Conservation (phyloP, 1,140 invertebrate genomes). For the Ips typographus region DNA sequence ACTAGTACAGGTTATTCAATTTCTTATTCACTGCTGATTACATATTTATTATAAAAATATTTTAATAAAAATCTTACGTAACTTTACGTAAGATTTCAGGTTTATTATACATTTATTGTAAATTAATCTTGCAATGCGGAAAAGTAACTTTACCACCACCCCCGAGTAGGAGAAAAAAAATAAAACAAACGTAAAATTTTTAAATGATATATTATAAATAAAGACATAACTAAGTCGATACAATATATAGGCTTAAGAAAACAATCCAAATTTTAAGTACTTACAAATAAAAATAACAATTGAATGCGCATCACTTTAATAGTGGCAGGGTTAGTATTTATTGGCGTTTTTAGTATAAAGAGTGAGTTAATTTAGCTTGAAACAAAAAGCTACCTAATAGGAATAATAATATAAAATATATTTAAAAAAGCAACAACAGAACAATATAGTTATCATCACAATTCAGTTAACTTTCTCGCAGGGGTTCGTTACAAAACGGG, state of each 20-base stretch:
- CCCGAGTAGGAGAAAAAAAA: background rate
- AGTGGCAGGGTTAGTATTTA: constrained; percentile 20
- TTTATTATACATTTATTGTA: too few species aligned
- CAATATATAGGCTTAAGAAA: constrained; percentile 15
- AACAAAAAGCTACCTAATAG: constrained; percentile 24
- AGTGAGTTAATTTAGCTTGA: constrained; percentile 19
- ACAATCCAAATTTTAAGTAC: constrained; percentile 33
- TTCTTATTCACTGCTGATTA: too few species aligned
- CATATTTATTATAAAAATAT: too few species aligned
- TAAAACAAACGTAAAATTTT: constrained; percentile 12
- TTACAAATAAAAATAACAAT: constrained; percentile 26
- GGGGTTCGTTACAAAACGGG: too few species aligned
- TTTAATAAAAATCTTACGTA: too few species aligned
- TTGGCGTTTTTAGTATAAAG: constrained; percentile 13
- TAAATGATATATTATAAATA: constrained; percentile 33
- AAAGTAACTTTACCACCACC: too few species aligned
- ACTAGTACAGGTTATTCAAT: too few species aligned
- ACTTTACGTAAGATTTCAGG: too few species aligned
- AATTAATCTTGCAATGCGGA: too few species aligned
- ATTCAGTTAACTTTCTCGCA: too few species aligned
- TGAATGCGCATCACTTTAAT: too few species aligned
- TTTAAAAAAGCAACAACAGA: constrained; percentile 30
- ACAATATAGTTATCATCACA: background rate
- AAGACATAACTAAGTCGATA: constrained; percentile 31
- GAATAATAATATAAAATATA: constrained; percentile 27